phyloP scores from a whole-genome alignment of 1,140 invertebrate species.

The Homarus americanus region DNA sequence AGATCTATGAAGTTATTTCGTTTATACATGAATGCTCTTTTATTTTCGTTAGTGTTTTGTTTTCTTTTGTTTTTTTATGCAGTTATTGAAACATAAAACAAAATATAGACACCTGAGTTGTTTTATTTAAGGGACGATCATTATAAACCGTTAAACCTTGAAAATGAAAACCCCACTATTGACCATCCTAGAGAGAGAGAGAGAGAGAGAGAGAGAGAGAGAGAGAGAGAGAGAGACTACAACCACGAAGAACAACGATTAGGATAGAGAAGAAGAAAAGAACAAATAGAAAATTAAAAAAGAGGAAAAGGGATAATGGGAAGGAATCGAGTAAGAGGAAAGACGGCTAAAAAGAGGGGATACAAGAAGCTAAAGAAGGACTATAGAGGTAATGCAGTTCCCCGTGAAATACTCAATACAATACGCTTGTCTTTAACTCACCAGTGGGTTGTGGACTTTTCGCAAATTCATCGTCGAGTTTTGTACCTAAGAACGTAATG shows the following conservation, averaged over 20 bases:
- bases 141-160: too few relatives aligned
- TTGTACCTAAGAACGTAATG: not conserved
- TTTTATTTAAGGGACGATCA: too few relatives aligned
- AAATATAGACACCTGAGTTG: too few relatives aligned
- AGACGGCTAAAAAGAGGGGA: conserved; percentile 41
- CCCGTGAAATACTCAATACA: conserved; percentile 66
- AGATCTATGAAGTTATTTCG: too few relatives aligned
- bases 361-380: conserved; percentile 63
- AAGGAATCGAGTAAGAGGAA: conserved; percentile 44
- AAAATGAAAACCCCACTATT: too few relatives aligned
- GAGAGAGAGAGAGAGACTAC: conserved; percentile 28
- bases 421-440: conserved; percentile 47
- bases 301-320: conserved; percentile 11
- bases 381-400: conserved; percentile 69
- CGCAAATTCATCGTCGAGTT: conserved; percentile 35
- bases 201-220: conserved; percentile 37
- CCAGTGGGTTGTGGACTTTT: conserved; percentile 27
- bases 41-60: too few relatives aligned
- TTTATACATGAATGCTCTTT: too few relatives aligned
- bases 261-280: conserved; percentile 30
- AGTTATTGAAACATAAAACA: too few relatives aligned
- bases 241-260: conserved; percentile 7
- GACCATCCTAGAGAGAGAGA: conserved; percentile 31
- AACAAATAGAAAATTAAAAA: conserved; percentile 15
- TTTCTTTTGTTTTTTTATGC: too few relatives aligned